phyloP scores from a whole-genome alignment of 2,888 invertebrate species.

The Scrobipalpa atriplicella region DNA sequence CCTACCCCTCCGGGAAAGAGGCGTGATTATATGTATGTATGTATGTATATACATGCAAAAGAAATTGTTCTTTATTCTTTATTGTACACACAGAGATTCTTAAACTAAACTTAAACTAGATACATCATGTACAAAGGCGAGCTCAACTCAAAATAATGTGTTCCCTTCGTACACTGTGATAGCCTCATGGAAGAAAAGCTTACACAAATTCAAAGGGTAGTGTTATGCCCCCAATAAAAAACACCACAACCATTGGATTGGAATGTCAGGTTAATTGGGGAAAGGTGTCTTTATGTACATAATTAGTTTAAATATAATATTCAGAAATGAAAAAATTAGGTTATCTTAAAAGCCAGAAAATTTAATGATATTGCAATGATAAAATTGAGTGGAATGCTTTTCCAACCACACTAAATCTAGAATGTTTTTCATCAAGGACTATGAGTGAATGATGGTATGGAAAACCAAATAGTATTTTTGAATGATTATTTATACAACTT shows the following conservation, averaged over 20 bases:
- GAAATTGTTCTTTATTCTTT: too few species aligned
- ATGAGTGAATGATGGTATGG: neutral
- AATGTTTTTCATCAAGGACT: too few species aligned
- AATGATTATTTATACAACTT: neutral
- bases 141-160: constrained; percentile 28
- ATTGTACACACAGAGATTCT: too few species aligned
- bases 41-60: too few species aligned
- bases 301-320: too few species aligned
- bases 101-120: too few species aligned
- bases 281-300: neutral
- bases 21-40: too few species aligned
- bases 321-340: too few species aligned
- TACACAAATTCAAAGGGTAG: constrained; percentile 40
- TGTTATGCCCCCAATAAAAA: constrained; percentile 45
- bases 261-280: constrained; percentile 42
- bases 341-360: neutral
- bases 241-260: constrained; percentile 36
- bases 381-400: too few species aligned
- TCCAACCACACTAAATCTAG: too few species aligned
- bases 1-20: too few species aligned
- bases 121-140: too few species aligned
- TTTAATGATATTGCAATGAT: neutral
- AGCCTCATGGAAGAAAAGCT: constrained; percentile 30
- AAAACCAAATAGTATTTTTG: neutral
- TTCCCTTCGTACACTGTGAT: constrained; percentile 40